Evolutionary conservation across 2,113 vertebrate species (phyloP), one percentile per base, ranked within the genome.

Genomic region (Poeciliopsis occidentalis): DNA sequence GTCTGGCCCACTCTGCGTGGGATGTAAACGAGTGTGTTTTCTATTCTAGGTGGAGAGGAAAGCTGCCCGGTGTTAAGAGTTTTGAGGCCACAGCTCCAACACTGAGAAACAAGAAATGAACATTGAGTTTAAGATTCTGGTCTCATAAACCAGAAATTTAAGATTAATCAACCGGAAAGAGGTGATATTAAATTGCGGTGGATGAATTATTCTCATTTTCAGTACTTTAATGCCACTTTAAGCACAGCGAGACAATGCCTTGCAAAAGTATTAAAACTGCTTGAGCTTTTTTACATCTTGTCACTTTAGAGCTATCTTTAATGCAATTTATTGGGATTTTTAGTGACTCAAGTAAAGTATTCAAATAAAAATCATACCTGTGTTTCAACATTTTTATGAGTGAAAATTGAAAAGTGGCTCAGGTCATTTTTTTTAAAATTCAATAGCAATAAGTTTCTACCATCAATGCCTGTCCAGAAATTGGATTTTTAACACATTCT

Each of bases 21-120:
- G 82, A 84, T 84, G 79, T 79, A 82, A 79, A 87, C 41, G 65
- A 85, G 78, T 78, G 39, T 44, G 65, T 83, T 83, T 85, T 85
- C 81, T 88, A 85, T 87, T 87, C 82, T 83, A 75, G 77, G 70
- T 67, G 32, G 60, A 78, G 82, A 60, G 78, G 51, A 80, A 79
- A 73, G 70, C 44, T 64, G 64, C 68, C 67, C 68, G 29, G 30
- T 63, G 66, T 69, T 75, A 66, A 66, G 37, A 68, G 51, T 70
- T 67, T 73, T 64, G 24, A 85, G 79, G 63, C 41, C 27, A 51
- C 41, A 67, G 69, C 69, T 84, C 60, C 51, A 61, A 64, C 4
- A 2, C 51, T 73, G 62, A 60, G 39, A 67, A 64, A 60, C 13
- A 69, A 74, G 67, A 74, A 6, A 51, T 57, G 51, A 57, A 57